A percentile compares a stretch with the other conserved stretches of the same genome.
These are phyloP conservation scores for Drosophila orena DNA, from an alignment of 1,140 invertebrate genomes.

Conservation along the genomic window DNA sequence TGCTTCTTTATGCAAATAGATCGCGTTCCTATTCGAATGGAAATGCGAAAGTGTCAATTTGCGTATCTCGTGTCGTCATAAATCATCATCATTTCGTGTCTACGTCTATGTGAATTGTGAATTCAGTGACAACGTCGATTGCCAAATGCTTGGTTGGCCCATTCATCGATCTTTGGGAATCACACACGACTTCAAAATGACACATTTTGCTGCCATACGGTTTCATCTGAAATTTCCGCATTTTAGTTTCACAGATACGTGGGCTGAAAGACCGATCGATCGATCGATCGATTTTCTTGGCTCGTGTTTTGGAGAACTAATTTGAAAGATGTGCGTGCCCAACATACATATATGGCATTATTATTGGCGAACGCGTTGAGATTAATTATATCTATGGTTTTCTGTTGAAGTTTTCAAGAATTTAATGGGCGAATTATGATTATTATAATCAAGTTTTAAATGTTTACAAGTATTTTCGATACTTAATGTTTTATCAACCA, in stretches of 20 bases:
- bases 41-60: conserved; percentile 48
- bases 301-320: conserved; percentile 6
- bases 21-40: conserved; percentile 32
- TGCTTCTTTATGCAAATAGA: conserved; percentile 27
- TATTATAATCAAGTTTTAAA: neutral
- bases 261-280: conserved; percentile 3
- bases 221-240: conserved; percentile 18
- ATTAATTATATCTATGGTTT: neutral
- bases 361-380: neutral
- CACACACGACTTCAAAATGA: conserved; percentile 5
- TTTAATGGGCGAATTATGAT: neutral
- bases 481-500: no score
- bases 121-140: conserved; percentile 6
- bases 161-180: conserved; percentile 37
- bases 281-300: conserved; percentile 8
- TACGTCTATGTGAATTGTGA: conserved; percentile 15
- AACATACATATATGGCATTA: conserved; percentile 10
- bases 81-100: conserved; percentile 31
- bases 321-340: conserved; percentile 11
- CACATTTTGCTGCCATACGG: neutral
- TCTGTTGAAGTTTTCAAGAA: neutral
- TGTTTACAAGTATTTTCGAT: no score
- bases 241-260: conserved; percentile 10
- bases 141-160: conserved; percentile 15
- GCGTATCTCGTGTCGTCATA: conserved; percentile 32